Evolutionary conservation across 2,113 vertebrate genomes (phyloP), one percentile per base, ranked within the genome.

Genomic region (Pelecanus crispus): DNA sequence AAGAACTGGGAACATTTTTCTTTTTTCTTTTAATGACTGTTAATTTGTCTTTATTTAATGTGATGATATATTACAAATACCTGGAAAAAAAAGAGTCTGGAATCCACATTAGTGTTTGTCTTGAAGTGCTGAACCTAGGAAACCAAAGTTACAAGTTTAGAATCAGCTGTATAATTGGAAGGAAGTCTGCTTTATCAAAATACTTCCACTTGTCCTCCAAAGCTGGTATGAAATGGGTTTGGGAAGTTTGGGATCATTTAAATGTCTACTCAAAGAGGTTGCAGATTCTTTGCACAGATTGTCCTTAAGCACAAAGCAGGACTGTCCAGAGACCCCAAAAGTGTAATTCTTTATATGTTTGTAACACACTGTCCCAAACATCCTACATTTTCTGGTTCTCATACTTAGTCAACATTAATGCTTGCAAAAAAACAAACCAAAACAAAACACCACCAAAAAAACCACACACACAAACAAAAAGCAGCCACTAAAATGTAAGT

Each of bases 1-100:
- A 67, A 70, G 24, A 82, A 72, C 5, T 32, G 17, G 81, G 13
- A 85, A 77, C 5, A 49, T 7, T 36, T 34, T 34, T 72, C 17
- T 8, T 16, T 34, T 72, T 25, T 19, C 28, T 81, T 66, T 42
- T 38, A 2, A 84, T 47, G 1, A 52, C 17, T 85, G 3, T 12
- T 78, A 63, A 50, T 47, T n/a, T 61, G 3, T 47, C 18, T 36
- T 83, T 92, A 7, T 49, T 58, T 90, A 74, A 67, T 56, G 29
- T 45, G 22, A 81, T 15, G 10, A n/a, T 34, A n/a, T 25, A 84
- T 56, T 36, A 84, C 16, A 92, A 96, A 96, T 98, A 99, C 99
- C 99, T 99, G 92, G 99, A 99, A 98, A 99, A 99, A 98, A 99
- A 99, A 17, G 99, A 99, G 97, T 99, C 99, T 94, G 99, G 99